Base-by-base conservation (phyloP, 2,888 invertebrate species). In the Hoplodrina ambigua region DNA sequence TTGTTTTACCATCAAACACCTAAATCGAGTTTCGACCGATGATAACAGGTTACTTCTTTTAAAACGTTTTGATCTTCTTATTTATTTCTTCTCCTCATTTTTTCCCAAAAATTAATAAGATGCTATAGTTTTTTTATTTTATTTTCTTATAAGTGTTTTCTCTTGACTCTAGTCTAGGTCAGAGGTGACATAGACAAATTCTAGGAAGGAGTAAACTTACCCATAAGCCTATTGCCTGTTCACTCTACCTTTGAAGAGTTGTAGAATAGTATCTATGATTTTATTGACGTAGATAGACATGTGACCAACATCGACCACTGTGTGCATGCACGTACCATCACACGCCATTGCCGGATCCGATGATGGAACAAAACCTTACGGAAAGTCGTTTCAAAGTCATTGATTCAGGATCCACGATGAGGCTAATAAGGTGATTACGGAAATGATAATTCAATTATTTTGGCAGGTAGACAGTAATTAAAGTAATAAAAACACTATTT, bases 361-460 rank as follows among this genome's bases (percentile, higher is more conserved):
- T 25, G 54, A 44, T 41, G 37, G 5, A 60, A 20, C 72, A 74
- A 57, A 52, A 60, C 25, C 25, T 69, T 50, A 64, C n/a, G 6
- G 52, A 62, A 52, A 49, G 25, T 62, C 44, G 30, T 56, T 65
- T 59, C 63, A 58, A 72, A 58, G 76, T 64, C 72, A 72, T 44
- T 44, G 25, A 60, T 64, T 30, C 58, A 44, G 19, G 59, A 63
- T 62, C 19, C 41, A 37, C 6, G 55, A 54, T 33, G 25, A 25
- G 8, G n/a, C 53, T 65, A 68, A 72, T 66, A 20, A 69, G 41
- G 58, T 81, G 53, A 72, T 75, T 75, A 58, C 53, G 80, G 69
- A 81, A 72, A 76, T 75, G 65, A 65, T 64, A 67, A 57, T 58
- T 66, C 11, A 70, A 66, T 63, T 72, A 72, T 72, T 75, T 79